A percentile compares a stretch with the other conserved stretches of the same genome.
phyloP scores from a whole-genome alignment of 2,888 invertebrate species.

The Calameuta filiformis region DNA sequence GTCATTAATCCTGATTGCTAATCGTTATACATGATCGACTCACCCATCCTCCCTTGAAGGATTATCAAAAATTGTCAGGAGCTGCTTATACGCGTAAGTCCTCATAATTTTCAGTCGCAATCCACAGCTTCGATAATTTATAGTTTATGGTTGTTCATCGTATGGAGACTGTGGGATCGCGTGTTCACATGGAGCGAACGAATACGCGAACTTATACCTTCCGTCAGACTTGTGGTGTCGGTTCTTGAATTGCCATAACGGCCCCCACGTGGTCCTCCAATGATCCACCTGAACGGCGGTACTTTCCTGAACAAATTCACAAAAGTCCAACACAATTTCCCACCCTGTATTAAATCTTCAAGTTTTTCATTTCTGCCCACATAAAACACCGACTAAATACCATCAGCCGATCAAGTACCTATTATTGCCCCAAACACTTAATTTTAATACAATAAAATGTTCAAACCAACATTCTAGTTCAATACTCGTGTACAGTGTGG shows the following conservation, averaged over 20 bases:
- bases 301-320: constrained; percentile 35
- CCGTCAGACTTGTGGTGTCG: constrained; percentile 19
- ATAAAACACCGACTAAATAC: background rate
- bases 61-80: no score
- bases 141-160: constrained; percentile 17
- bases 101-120: no score
- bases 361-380: background rate
- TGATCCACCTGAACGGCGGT: constrained; percentile 47
- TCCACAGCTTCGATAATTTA: background rate
- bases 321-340: constrained; percentile 3
- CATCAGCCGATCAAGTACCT: background rate
- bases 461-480: background rate
- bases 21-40: background rate
- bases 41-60: no score
- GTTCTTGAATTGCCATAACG: constrained; percentile 21
- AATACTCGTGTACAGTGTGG: background rate
- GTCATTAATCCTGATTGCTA: background rate
- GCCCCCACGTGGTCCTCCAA: constrained; percentile 21
- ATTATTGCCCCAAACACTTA: background rate
- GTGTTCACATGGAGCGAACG: constrained; percentile 16
- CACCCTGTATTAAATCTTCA: background rate
- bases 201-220: constrained; percentile 14
- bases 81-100: no score
- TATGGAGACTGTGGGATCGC: constrained; percentile 17
- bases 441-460: background rate